Conservation (phyloP, 2,113 vertebrate species). For the Apus apus region DNA sequence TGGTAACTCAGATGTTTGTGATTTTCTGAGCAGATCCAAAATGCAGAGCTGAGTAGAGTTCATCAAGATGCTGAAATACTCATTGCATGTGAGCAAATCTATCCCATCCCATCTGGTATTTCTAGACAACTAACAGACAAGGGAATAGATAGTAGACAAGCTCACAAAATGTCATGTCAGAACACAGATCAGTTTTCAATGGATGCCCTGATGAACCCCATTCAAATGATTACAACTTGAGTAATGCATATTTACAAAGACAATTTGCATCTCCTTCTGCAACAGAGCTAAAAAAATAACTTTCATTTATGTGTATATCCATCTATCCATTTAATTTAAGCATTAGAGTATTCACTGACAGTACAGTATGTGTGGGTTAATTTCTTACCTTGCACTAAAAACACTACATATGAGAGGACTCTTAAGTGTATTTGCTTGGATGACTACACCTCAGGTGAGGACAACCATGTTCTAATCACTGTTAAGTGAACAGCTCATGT, state of each 20-base stretch:
- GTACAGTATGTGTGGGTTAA: neutral
- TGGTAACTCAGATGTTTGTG: neutral
- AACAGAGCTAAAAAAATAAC: neutral
- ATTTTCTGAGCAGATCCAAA: neutral
- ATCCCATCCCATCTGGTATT: neutral
- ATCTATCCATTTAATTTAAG: neutral
- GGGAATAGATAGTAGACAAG: neutral
- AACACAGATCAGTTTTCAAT: neutral
- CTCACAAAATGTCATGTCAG: neutral
- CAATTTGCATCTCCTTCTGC: neutral
- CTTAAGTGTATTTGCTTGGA: neutral
- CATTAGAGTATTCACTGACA: neutral
- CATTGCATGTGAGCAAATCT: fast-evolving
- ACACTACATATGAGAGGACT: neutral
- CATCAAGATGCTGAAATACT: neutral
- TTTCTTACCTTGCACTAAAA: neutral
- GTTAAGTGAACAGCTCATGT: neutral
- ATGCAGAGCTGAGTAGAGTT: neutral
- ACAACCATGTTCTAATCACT: neutral
- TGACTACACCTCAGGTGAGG: neutral
- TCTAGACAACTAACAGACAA: neutral
- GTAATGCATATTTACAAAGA: neutral
- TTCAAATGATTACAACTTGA: neutral
- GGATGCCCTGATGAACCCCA: neutral
- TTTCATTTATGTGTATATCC: neutral